Evolutionary conservation across 2,113 vertebrate species (phyloP).

Genomic region (Ptilonorhynchus violaceus): DNA sequence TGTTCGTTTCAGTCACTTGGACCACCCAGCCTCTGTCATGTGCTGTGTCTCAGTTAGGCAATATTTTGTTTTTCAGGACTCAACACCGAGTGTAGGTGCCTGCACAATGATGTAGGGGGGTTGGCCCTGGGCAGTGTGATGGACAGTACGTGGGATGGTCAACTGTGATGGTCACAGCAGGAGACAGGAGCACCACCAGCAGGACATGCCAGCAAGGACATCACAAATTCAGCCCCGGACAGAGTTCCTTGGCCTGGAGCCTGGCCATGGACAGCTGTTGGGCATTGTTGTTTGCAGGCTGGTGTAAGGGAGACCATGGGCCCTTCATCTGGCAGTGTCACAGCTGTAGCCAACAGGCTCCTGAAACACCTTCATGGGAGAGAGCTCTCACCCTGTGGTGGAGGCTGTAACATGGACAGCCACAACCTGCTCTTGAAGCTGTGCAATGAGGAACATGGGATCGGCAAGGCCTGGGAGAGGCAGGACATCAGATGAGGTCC

Average conservation of each 20-base stretch:
- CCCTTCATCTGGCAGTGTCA: neutral
- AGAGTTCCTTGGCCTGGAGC: neutral
- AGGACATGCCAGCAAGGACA: neutral
- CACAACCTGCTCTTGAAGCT: rapidly evolving
- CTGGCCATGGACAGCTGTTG: rapidly evolving
- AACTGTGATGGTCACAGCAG: neutral
- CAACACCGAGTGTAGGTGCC: neutral
- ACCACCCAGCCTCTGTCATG: neutral
- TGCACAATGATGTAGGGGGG: neutral
- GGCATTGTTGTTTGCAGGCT: neutral
- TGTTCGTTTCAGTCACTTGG: neutral
- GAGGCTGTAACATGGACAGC: neutral
- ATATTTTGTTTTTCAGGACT: neutral
- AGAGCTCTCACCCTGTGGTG: rapidly evolving
- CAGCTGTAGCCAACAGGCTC: neutral
- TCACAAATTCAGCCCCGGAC: neutral
- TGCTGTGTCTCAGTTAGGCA: neutral
- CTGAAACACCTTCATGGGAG: neutral
- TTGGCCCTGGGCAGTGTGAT: neutral
- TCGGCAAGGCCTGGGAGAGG: neutral
- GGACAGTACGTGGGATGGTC: rapidly evolving
- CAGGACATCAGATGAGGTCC: neutral
- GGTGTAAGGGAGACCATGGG: neutral
- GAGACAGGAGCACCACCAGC: neutral
- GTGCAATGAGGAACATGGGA: neutral